Evolutionary conservation across 2,797 vertebrate species (phyloP).

Genomic region (Neosalanx taihuensis): DNA sequence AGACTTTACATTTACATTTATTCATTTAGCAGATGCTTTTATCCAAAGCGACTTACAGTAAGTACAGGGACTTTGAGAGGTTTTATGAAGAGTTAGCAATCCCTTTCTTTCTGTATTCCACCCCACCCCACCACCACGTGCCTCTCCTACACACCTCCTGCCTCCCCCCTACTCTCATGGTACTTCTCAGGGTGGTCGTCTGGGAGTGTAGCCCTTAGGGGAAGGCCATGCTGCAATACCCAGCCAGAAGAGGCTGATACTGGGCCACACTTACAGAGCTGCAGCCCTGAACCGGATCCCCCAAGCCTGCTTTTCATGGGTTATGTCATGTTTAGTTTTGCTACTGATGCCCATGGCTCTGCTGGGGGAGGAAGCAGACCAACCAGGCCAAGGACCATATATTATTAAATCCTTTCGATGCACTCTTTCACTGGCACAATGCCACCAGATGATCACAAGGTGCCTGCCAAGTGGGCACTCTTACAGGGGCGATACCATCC

Average conservation of each 20-base stretch:
- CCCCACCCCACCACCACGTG: background rate
- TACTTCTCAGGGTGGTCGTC: background rate
- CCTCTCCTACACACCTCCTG: background rate
- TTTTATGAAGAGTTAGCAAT: background rate
- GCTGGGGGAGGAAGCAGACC: background rate
- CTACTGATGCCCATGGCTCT: background rate
- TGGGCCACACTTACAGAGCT: background rate
- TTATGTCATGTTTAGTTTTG: background rate
- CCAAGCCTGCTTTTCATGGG: background rate
- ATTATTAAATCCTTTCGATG: background rate
- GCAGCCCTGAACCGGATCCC: background rate
- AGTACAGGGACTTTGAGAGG: no score
- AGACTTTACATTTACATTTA: background rate
- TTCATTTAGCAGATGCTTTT: no score
- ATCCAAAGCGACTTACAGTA: no score
- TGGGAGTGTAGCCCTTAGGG: no score
- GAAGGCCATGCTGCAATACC: no score
- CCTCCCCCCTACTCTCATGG: background rate
- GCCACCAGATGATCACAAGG: no score
- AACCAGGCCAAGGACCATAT: background rate
- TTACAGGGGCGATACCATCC: background rate
- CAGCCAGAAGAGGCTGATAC: background rate
- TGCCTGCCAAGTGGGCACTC: background rate
- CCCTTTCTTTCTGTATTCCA: background rate
- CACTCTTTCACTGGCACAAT: no score